Percentiles rank a stretch among this genome's conserved stretches.
Evolutionary conservation across 2,888 invertebrate genomes (phyloP).

Genomic region (Apamea anceps): DNA sequence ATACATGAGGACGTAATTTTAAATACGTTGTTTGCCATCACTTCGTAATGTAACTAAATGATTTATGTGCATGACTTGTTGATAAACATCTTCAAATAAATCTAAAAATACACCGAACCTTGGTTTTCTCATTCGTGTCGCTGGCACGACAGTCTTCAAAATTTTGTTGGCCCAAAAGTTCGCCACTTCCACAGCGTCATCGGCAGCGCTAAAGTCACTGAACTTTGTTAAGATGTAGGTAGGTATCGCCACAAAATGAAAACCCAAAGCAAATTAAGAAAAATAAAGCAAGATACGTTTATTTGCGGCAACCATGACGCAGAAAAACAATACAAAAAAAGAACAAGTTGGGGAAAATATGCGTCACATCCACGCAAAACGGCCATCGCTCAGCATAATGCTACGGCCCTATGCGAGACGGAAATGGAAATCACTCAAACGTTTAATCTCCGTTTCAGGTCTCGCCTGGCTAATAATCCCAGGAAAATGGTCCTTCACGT

Average conservation of each 20-base stretch:
- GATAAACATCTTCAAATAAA: neutral
- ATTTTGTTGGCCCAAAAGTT: too few species aligned
- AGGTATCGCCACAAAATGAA: neutral
- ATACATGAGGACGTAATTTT: neutral
- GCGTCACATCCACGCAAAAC: too few species aligned
- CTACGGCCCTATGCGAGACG: neutral
- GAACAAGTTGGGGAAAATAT: too few species aligned
- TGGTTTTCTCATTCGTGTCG: neutral
- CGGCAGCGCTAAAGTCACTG: neutral
- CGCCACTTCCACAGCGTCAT: too few species aligned
- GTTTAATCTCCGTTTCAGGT: constrained; percentile 83
- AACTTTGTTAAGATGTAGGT: neutral
- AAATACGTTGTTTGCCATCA: neutral
- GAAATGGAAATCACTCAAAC: neutral
- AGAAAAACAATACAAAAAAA: neutral
- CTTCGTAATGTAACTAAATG: neutral
- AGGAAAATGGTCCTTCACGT: constrained; percentile 83
- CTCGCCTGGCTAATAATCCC: constrained; percentile 93
- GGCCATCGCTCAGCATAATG: too few species aligned
- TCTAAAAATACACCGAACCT: neutral
- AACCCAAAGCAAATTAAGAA: neutral
- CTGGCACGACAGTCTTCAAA: too few species aligned
- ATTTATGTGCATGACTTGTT: neutral
- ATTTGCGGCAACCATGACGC: too few species aligned
- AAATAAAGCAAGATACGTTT: too few species aligned